Evolutionary conservation across 2,797 vertebrate species (phyloP).

Genomic region (Poecilia gillii): DNA sequence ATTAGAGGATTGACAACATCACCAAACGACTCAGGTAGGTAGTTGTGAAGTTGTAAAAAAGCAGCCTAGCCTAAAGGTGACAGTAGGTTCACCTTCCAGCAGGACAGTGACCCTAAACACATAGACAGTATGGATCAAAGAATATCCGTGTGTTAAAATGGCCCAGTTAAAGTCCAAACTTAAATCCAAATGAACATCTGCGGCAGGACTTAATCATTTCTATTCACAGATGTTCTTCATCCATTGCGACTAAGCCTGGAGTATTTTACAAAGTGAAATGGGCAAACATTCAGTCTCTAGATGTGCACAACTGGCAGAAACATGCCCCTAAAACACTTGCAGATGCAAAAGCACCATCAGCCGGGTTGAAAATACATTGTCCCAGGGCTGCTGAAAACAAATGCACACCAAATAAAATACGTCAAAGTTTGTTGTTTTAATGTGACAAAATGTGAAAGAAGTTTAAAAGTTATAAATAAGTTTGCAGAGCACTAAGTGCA

Average conservation of each 20-base stretch:
- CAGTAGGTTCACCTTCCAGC: neutral
- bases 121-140: neutral
- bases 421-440: neutral
- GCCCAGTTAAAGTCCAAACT: neutral
- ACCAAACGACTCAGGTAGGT: neutral
- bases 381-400: neutral
- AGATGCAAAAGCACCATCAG: neutral
- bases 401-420: constrained; percentile 1
- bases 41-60: neutral
- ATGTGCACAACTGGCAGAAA: neutral
- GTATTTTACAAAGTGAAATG: neutral
- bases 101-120: neutral
- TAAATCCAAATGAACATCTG: neutral
- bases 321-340: neutral
- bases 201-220: neutral
- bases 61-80: neutral
- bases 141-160: neutral
- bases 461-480: neutral
- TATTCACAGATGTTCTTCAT: neutral
- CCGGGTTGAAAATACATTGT: neutral
- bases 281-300: neutral
- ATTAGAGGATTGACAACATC: neutral
- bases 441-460: neutral
- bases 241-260: neutral
- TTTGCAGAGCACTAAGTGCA: constrained; percentile 33